These are phyloP conservation scores for Agrotis puta DNA, from an alignment of 2,888 invertebrate species.

Conservation along the genomic window DNA sequence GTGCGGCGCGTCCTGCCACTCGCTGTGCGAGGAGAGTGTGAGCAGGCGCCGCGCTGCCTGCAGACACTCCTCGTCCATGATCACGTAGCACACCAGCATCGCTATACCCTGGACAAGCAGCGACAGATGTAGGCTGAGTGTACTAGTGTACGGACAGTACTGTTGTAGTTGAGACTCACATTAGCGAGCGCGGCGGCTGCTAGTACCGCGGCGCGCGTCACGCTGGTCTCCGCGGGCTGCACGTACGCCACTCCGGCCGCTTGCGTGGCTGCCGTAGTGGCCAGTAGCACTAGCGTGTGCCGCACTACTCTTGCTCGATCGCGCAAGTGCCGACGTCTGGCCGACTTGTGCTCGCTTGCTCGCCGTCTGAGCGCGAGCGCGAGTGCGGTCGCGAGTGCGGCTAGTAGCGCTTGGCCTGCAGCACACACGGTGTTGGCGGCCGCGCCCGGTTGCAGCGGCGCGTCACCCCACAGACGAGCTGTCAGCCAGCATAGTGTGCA, in stretches of 20 bases:
- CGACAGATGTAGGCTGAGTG: neutral
- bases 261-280: conserved; percentile 82
- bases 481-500: conserved; percentile 93
- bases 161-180: conserved; percentile 67
- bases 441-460: conserved; percentile 88
- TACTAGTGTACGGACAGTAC: too few species aligned
- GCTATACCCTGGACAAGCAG: conserved; percentile 87
- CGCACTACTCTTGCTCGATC: conserved; percentile 78
- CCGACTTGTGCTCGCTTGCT: conserved; percentile 11
- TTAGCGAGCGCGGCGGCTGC: conserved; percentile 82
- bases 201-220: conserved; percentile 77
- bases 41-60: conserved; percentile 81
- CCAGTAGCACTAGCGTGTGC: conserved; percentile 80
- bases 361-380: conserved; percentile 80
- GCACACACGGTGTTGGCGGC: conserved; percentile 92
- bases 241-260: conserved; percentile 84
- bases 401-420: conserved; percentile 93
- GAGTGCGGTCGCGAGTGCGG: conserved; percentile 92
- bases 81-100: conserved; percentile 91
- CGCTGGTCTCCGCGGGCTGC: conserved; percentile 80
- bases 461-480: conserved; percentile 93
- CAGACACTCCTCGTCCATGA: conserved; percentile 90
- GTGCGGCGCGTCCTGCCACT: conserved; percentile 89
- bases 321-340: conserved; percentile 70
- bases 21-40: conserved; percentile 78